Percentiles rank a stretch among this genome's conserved stretches.
phyloP scores from a whole-genome alignment of 1,140 invertebrate species.

The Tigriopus japonicus region DNA sequence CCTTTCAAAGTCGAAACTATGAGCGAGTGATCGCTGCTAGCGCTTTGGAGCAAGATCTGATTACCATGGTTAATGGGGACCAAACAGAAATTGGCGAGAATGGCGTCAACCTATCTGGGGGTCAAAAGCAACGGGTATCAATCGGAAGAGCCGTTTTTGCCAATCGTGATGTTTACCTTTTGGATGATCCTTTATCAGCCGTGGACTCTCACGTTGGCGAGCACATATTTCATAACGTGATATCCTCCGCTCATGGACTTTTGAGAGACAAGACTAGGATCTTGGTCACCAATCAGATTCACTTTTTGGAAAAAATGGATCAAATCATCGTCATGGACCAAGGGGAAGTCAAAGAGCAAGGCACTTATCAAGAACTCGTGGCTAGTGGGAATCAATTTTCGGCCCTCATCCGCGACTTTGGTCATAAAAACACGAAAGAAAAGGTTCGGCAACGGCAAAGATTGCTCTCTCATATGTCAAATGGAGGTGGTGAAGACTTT shows the following conservation, averaged over 20 bases:
- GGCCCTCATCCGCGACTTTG: not conserved
- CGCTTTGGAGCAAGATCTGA: slow-evolving; percentile 25
- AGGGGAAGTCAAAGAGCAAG: slow-evolving; percentile 23
- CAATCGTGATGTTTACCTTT: slow-evolving; percentile 65
- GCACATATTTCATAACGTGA: slow-evolving; percentile 82
- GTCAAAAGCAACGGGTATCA: slow-evolving; percentile 86
- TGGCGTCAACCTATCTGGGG: slow-evolving; percentile 38
- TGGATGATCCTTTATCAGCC: slow-evolving; percentile 91
- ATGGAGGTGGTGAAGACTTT: too few relatives aligned
- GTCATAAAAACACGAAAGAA: not conserved
- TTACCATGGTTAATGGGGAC: slow-evolving; percentile 24
- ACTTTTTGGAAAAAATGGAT: slow-evolving; percentile 24
- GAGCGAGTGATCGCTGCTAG: slow-evolving; percentile 23
- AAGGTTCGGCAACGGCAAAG: not conserved
- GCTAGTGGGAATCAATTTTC: not conserved
- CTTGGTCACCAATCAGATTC: slow-evolving; percentile 25
- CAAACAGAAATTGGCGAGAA: slow-evolving; percentile 28
- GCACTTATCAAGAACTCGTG: slow-evolving; percentile 23
- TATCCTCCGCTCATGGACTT: slow-evolving; percentile 53
- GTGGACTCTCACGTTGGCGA: slow-evolving; percentile 71
- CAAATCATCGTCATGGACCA: slow-evolving; percentile 25
- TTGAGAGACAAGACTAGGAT: slow-evolving; percentile 41
- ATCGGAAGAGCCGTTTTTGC: slow-evolving; percentile 79
- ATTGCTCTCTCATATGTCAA: too few relatives aligned
- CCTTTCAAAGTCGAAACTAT: slow-evolving; percentile 21